Evolutionary conservation across 2,797 vertebrate species (phyloP).

Genomic region (Muraenolepis orangiensis): DNA sequence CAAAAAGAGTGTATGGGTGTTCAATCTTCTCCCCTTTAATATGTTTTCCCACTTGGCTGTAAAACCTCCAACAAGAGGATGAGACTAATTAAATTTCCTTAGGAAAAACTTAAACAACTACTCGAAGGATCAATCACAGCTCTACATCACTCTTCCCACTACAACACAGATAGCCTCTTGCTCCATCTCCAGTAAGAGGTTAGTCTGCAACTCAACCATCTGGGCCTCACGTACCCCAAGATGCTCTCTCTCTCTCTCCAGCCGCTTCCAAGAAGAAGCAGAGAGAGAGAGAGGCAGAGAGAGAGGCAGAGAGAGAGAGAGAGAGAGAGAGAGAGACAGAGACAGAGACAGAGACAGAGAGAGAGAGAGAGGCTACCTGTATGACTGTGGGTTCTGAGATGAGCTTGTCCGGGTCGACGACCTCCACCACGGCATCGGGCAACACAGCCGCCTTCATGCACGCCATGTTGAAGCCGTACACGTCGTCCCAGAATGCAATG

Average conservation of each 20-base stretch:
- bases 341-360: not conserved
- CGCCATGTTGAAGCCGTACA: slow-evolving; percentile 93
- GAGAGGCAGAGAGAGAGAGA: no score
- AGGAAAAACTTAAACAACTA: slow-evolving; percentile 68
- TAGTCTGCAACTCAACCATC: not conserved
- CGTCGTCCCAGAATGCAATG: slow-evolving; percentile 91
- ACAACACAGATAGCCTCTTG: not conserved
- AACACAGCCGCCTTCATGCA: slow-evolving; percentile 92
- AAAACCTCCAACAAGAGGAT: slow-evolving; percentile 47
- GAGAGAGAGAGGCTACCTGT: slow-evolving; percentile 72
- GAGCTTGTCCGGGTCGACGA: slow-evolving; percentile 77
- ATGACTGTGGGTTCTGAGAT: slow-evolving; percentile 82
- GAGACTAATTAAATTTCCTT: slow-evolving; percentile 66
- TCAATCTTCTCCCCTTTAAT: slow-evolving; percentile 27
- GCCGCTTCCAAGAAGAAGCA: no score
- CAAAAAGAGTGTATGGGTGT: slow-evolving; percentile 33
- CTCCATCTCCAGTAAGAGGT: no score
- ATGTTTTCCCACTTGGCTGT: slow-evolving; percentile 36
- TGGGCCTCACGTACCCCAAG: not conserved
- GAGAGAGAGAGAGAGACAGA: no score
- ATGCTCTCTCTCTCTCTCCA: no score
- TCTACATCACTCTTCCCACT: slow-evolving; percentile 23
- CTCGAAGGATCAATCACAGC: slow-evolving; percentile 69
- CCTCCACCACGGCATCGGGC: slow-evolving; percentile 86
- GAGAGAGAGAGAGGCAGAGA: no score